Evolutionary conservation across 1,140 invertebrate species (phyloP).

Genomic region (Rhynchophorus ferrugineus): DNA sequence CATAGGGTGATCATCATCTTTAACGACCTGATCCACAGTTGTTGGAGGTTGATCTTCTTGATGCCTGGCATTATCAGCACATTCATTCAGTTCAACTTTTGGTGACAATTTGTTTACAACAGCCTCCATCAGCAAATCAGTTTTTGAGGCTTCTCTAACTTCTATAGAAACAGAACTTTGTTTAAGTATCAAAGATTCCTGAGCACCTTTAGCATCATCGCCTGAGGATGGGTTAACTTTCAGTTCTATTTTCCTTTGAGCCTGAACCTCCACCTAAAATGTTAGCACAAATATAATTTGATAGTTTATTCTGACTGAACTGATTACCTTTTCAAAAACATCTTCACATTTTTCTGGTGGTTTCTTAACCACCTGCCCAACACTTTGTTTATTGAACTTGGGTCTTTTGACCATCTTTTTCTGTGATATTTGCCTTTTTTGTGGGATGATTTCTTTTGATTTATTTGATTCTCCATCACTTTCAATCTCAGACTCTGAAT

Average conservation of each 20-base stretch:
- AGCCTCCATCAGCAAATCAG: no score
- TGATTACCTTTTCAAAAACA: conserved; percentile 52
- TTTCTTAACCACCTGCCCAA: conserved; percentile 26
- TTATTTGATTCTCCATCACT: conserved; percentile 51
- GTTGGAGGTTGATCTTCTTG: neutral
- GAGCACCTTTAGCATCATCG: no score
- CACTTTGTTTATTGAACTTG: conserved; percentile 51
- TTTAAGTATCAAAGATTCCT: no score
- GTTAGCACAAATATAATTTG: neutral
- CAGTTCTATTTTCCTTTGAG: conserved; percentile 57
- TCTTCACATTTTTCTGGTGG: conserved; percentile 50
- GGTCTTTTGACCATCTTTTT: conserved; percentile 55
- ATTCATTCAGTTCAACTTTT: no score
- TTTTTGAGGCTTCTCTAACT: neutral
- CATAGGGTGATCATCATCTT: no score
- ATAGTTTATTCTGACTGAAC: neutral
- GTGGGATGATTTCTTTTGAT: conserved; percentile 42
- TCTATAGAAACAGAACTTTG: neutral
- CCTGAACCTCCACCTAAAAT: conserved; percentile 40
- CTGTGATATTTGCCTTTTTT: conserved; percentile 51
- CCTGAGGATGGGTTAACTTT: no score
- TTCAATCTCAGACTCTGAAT: conserved; percentile 75
- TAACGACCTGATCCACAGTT: no score
- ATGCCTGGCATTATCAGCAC: no score
- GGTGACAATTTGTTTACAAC: no score